Base-by-base conservation (phyloP, 2,113 vertebrate genomes). In the Neolamprologus longior region DNA sequence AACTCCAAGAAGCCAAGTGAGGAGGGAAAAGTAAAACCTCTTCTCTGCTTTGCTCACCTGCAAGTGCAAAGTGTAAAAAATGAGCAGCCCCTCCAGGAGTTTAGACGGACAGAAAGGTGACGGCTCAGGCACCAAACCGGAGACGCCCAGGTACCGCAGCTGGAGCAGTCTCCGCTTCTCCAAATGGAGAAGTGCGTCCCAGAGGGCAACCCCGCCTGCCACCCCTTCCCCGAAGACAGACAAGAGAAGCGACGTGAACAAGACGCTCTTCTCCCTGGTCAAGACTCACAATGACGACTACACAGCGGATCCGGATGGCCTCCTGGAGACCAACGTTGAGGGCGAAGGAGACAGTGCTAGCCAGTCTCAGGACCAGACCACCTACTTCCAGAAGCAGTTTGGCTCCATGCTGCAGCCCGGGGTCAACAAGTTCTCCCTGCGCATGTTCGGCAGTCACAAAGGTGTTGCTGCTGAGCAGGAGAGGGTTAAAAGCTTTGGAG, bases 371-470 rank as follows among this genome's bases (percentile, higher is more conserved):
- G 93, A 96, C 55, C 88, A 92, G 53, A 87, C 92, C 81, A 94
- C 57, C 71, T 98, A 96, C 94, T 97, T 98, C 96, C 97, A 98
- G 94, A 96, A 95, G 88, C 97, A 98, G 90, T 96, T 99, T 86
- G 97, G 97, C 81, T 95, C 97, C 84, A 93, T 99, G 96, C 95
- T 99, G 91, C 98, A 98, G 95, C 98, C 98, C 1, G 98, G 98
- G 61, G 97, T 99, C 95, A 99, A 99, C 96, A 99, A 99, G 96
- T 99, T 99, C 95, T 99, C 98, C 66, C 95, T 99, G 89, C 98
- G 98, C 82, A 98, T 99, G 97, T 99, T 98, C 76, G 98, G 98
- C 73, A 99, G 98, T 92, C 98, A 99, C 90, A 98, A 98, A 93
- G 98, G 98, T 28, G 97, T 99, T 58, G 98, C 98, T 90, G 98